phyloP scores from a whole-genome alignment of 1,140 invertebrate species.

The Zaprionus inermis region DNA sequence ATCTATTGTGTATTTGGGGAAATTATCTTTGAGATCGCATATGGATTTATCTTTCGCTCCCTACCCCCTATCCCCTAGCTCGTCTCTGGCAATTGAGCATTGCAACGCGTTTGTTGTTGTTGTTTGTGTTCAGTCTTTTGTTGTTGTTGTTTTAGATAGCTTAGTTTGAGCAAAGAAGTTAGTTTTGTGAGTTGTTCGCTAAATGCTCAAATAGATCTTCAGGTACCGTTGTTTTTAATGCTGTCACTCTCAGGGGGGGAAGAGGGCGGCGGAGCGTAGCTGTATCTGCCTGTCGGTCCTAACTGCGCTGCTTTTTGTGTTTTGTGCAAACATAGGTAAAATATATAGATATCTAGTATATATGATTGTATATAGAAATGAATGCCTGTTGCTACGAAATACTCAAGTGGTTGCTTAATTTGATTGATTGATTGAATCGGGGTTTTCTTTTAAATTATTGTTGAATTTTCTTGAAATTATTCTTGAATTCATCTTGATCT shows the following conservation, averaged over 20 bases:
- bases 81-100: constrained; percentile 45
- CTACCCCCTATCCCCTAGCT: background rate
- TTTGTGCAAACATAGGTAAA: constrained; percentile 71
- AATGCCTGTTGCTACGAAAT: constrained; percentile 73
- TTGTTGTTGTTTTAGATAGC: constrained; percentile 43
- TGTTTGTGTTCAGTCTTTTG: constrained; percentile 37
- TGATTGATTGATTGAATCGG: constrained; percentile 39
- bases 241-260: constrained; percentile 13
- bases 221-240: constrained; percentile 71
- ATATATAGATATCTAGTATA: constrained; percentile 54
- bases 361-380: constrained; percentile 65
- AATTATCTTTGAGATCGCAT: constrained; percentile 67
- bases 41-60: background rate
- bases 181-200: constrained; percentile 58
- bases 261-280: constrained; percentile 10
- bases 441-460: constrained; percentile 33
- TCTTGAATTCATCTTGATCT: constrained; percentile 3
- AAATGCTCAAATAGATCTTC: constrained; percentile 78
- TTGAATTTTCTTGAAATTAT: constrained; percentile 35
- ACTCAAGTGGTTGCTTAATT: constrained; percentile 52
- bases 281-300: constrained; percentile 22
- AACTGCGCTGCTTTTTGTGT: constrained; percentile 44
- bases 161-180: constrained; percentile 70
- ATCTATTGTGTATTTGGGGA: background rate
- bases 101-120: constrained; percentile 45